Conservation (phyloP, 1,140 invertebrate genomes). For the Pachypeltis micranthus region DNA sequence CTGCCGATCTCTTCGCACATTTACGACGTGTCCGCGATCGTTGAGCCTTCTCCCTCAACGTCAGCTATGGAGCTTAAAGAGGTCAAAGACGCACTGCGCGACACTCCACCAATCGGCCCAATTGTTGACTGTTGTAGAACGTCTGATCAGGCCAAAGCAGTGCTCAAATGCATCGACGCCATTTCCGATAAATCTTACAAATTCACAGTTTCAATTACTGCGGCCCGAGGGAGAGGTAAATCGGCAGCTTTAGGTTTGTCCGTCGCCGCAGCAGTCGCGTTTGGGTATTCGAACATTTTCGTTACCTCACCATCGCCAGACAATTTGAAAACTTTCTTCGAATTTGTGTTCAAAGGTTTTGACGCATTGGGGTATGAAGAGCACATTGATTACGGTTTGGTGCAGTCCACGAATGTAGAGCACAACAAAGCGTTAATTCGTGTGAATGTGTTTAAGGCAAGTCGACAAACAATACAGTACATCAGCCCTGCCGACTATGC, state of each 20-base stretch:
- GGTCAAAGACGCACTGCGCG: constrained; percentile 65
- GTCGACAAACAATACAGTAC: constrained; percentile 94
- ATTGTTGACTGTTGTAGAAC: constrained; percentile 89
- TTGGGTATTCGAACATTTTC: constrained; percentile 95
- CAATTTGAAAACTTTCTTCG: constrained; percentile 95
- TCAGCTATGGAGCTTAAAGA: constrained; percentile 48
- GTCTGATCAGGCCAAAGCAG: constrained; percentile 82
- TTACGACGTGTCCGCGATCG: constrained; percentile 59
- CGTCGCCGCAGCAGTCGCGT: constrained; percentile 70
- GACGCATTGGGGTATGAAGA: constrained; percentile 92
- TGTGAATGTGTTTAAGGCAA: constrained; percentile 82
- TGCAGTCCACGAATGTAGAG: constrained; percentile 92
- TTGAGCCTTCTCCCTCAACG: constrained; percentile 35
- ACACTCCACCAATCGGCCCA: constrained; percentile 80
- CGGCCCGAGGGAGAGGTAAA: constrained; percentile 92
- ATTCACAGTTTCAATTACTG: constrained; percentile 88
- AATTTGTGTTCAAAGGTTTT: constrained; percentile 95
- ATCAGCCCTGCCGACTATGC: constrained; percentile 85
- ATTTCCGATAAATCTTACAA: constrained; percentile 85
- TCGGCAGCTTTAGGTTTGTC: constrained; percentile 94
- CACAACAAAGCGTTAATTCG: constrained; percentile 93
- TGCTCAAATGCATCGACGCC: constrained; percentile 89
- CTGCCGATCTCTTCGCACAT: constrained; percentile 86
- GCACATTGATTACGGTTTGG: constrained; percentile 88
- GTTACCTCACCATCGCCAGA: constrained; percentile 96